These are phyloP conservation scores for Raja brachyura DNA, from an alignment of 2,113 vertebrate genomes.

Conservation along the genomic window DNA sequence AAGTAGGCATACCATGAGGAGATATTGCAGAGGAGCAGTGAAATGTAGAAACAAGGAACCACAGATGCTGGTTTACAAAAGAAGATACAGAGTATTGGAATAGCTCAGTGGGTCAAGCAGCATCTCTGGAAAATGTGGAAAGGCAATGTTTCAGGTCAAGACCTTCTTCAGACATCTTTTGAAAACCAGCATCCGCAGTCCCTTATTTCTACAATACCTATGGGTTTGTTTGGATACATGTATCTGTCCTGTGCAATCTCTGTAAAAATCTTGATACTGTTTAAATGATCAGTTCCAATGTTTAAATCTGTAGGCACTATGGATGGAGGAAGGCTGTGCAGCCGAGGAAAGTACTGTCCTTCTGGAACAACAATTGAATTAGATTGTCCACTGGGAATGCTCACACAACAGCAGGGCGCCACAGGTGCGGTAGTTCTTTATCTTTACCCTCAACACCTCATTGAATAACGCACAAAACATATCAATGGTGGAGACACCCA, in stretches of 20 bases:
- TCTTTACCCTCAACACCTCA: not conserved
- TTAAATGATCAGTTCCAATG: not conserved
- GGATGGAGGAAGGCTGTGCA: slow-evolving; percentile 62
- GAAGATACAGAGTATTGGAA: too few relatives aligned
- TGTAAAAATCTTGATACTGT: not conserved
- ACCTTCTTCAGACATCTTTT: too few relatives aligned
- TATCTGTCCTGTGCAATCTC: not conserved
- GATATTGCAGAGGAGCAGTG: too few relatives aligned
- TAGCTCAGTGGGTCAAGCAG: too few relatives aligned
- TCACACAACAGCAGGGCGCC: slow-evolving; percentile 65
- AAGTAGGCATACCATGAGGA: too few relatives aligned
- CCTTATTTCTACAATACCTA: too few relatives aligned
- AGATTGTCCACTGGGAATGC: slow-evolving; percentile 64
- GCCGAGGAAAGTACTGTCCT: slow-evolving; percentile 66
- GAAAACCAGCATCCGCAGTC: too few relatives aligned
- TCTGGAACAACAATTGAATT: slow-evolving; percentile 61
- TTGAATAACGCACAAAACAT: not conserved
- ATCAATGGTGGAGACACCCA: not conserved
- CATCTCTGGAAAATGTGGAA: too few relatives aligned
- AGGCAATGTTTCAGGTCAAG: too few relatives aligned
- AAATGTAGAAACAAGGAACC: too few relatives aligned
- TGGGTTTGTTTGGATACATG: too few relatives aligned
- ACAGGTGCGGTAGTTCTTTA: slow-evolving; percentile 52
- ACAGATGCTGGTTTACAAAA: too few relatives aligned
- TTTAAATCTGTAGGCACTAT: slow-evolving; percentile 53